Evolutionary conservation across 1,140 invertebrate species (phyloP).

Genomic region (Anastatus disparis): DNA sequence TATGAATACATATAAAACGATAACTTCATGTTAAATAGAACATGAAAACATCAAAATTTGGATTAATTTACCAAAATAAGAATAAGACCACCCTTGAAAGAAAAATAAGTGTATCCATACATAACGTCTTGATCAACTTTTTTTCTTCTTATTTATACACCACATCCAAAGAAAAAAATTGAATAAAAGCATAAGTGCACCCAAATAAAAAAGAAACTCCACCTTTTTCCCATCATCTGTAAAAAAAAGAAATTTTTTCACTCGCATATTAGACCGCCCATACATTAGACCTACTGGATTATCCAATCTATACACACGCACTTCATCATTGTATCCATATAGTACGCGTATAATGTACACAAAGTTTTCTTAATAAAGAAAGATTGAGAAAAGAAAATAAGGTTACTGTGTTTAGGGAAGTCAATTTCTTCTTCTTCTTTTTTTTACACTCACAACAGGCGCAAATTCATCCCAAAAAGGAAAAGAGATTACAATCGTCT

Average conservation of each 20-base stretch:
- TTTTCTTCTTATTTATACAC: background rate
- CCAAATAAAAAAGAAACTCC: conserved; percentile 1
- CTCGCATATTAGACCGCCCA: background rate
- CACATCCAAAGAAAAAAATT: background rate
- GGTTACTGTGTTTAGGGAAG: conserved; percentile 41
- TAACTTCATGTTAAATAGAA: too few species aligned
- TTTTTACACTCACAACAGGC: too few species aligned
- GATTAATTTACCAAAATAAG: too few species aligned
- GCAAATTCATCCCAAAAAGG: conserved; percentile 47
- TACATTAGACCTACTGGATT: background rate
- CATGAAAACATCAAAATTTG: too few species aligned
- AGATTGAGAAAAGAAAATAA: too few species aligned
- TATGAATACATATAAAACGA: too few species aligned
- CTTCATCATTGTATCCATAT: conserved; percentile 30
- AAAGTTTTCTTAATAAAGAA: too few species aligned
- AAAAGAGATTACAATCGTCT: conserved; percentile 51
- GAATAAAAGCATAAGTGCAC: conserved; percentile 26
- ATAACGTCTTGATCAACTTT: conserved; percentile 34
- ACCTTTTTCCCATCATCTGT: conserved; percentile 7
- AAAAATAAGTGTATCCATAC: too few species aligned
- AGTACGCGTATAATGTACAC: too few species aligned
- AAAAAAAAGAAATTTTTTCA: background rate
- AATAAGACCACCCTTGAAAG: too few species aligned
- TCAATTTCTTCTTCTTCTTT: conserved; percentile 56
- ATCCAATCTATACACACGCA: conserved; percentile 12